Evolutionary conservation across 2,113 vertebrate genomes (phyloP).

Genomic region (Saimiri boliviensis): DNA sequence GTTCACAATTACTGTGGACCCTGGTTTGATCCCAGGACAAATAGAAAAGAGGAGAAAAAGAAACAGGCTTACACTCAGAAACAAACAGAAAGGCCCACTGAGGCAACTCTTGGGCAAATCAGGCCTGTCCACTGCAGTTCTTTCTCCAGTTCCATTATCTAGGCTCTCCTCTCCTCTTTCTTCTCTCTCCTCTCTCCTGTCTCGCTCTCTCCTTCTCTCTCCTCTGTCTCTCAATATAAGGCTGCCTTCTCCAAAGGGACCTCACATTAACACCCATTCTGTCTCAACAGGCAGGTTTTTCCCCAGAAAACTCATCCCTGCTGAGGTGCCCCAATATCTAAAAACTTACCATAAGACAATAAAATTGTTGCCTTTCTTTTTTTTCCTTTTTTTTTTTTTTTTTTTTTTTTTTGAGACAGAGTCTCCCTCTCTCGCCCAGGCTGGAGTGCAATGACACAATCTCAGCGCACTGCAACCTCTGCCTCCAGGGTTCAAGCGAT

Average conservation of each 20-base stretch:
- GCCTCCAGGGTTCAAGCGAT: too few relatives aligned
- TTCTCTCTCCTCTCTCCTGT: background rate
- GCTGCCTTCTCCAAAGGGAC: background rate
- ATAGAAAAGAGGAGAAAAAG: background rate
- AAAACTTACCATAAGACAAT: background rate
- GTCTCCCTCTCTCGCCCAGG: too few relatives aligned
- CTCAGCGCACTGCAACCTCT: too few relatives aligned
- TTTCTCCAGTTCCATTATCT: background rate
- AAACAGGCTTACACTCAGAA: conserved; percentile 1
- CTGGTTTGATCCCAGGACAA: background rate
- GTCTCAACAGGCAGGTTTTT: background rate
- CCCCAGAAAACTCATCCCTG: background rate
- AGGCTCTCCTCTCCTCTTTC: background rate
- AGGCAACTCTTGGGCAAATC: background rate
- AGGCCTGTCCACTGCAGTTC: background rate
- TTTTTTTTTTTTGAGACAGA: too few relatives aligned
- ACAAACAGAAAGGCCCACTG: background rate
- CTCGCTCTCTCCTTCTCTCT: background rate
- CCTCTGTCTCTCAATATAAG: background rate
- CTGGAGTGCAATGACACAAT: too few relatives aligned
- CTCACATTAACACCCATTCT: background rate
- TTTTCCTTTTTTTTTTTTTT: too few relatives aligned
- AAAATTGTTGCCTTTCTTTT: background rate
- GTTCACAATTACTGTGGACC: background rate
- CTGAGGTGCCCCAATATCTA: background rate